These are phyloP conservation scores for Anser cygnoides DNA, from an alignment of 2,113 vertebrate genomes.

Conservation along the genomic window DNA sequence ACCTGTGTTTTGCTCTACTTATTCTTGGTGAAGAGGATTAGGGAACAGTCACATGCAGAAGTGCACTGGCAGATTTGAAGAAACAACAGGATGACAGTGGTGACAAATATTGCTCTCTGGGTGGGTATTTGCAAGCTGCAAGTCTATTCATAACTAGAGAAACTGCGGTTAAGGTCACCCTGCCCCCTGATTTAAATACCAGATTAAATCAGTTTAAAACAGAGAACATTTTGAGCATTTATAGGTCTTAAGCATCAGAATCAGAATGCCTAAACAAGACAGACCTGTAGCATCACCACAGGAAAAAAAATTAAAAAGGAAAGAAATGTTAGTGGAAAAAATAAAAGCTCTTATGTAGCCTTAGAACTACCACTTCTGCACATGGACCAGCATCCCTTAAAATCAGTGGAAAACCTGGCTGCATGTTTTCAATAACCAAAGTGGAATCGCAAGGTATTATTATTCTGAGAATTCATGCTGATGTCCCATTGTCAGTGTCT, in stretches of 20 bases:
- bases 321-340: background rate
- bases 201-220: background rate
- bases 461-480: background rate
- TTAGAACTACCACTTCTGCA: background rate
- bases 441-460: background rate
- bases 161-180: constrained; percentile 10
- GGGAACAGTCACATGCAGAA: background rate
- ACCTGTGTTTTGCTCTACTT: background rate
- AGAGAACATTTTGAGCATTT: background rate
- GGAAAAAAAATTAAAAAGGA: fast-evolving
- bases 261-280: background rate
- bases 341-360: background rate
- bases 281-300: background rate
- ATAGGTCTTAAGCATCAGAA: background rate
- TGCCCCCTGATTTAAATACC: background rate
- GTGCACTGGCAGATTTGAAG: background rate
- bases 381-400: background rate
- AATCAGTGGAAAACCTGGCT: background rate
- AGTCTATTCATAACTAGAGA: background rate
- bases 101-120: background rate
- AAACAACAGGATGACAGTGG: background rate
- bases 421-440: background rate
- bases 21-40: background rate
- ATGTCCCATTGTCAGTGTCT: background rate
- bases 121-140: background rate